phyloP scores from a whole-genome alignment of 2,888 invertebrate genomes.

The Dexiosoma caninum region DNA sequence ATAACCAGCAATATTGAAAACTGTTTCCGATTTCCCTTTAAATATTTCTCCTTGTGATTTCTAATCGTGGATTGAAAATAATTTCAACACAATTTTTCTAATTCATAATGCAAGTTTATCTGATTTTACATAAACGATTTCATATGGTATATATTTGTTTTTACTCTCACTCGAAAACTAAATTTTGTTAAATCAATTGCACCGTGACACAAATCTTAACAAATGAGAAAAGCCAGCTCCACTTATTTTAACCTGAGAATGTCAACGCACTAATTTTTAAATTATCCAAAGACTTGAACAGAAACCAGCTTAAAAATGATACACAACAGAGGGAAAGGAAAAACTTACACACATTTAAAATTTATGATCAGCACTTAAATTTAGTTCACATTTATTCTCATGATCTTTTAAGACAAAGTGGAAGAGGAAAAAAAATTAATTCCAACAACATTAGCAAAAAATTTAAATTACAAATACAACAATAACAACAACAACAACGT shows the following conservation, averaged over 20 bases:
- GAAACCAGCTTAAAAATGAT: conserved; percentile 46
- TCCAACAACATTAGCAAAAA: not conserved
- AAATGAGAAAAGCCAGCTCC: conserved; percentile 8
- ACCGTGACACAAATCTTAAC: conserved; percentile 57
- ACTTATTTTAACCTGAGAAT: conserved; percentile 48
- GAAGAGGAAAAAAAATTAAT: conserved; percentile 17
- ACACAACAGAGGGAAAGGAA: not conserved
- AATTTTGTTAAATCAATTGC: conserved; percentile 58
- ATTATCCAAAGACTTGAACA: conserved; percentile 40
- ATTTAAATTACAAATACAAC: conserved; percentile 8
- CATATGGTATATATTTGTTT: not conserved
- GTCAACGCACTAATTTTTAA: conserved; percentile 60
- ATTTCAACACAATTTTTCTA: not conserved
- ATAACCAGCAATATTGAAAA: no score
- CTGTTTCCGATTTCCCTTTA: no score
- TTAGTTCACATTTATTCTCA: conserved; percentile 56
- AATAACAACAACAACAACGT: conserved; percentile 3
- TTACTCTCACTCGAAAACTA: conserved; percentile 20
- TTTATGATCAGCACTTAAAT: conserved; percentile 49
- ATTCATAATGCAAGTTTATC: no score
- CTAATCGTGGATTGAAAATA: no score
- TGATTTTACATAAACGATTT: not conserved
- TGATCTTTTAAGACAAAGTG: conserved; percentile 34
- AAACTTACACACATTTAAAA: not conserved
- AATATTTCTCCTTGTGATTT: no score